phyloP scores from a whole-genome alignment of 2,797 vertebrate genomes.

The Rachycentron canadum region DNA sequence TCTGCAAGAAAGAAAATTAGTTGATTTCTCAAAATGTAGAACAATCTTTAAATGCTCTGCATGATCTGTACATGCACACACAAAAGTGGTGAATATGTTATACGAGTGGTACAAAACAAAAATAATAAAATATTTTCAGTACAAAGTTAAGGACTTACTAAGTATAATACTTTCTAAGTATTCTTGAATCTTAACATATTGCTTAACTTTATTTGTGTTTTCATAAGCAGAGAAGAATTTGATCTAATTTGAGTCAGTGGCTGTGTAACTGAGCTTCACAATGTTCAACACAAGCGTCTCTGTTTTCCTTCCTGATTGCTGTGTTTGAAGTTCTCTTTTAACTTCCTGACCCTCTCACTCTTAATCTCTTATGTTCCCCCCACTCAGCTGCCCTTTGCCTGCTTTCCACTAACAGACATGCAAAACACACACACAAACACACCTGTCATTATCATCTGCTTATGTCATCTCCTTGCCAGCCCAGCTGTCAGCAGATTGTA shows the following conservation, averaged over 20 bases:
- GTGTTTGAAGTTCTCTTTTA: slow-evolving; percentile 18
- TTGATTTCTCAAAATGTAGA: background rate
- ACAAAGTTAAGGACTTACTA: background rate
- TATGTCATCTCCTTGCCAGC: slow-evolving; percentile 32
- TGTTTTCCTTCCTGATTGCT: slow-evolving; percentile 18
- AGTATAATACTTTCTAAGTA: background rate
- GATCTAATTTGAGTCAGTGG: background rate
- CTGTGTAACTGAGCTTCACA: background rate
- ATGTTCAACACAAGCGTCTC: background rate
- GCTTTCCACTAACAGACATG: slow-evolving; percentile 31
- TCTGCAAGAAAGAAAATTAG: too few relatives aligned
- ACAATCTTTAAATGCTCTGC: too few relatives aligned
- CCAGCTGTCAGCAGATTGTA: slow-evolving; percentile 55
- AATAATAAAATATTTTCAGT: background rate
- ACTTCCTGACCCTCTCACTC: slow-evolving; percentile 24
- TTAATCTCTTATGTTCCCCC: background rate
- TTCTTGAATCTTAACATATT: background rate
- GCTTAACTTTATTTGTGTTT: background rate
- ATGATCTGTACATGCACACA: background rate
- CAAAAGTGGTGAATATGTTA: background rate
- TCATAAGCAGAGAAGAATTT: background rate
- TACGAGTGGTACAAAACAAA: background rate
- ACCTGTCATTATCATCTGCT: slow-evolving; percentile 75
- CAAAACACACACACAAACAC: slow-evolving; percentile 47
- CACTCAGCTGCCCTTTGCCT: slow-evolving; percentile 57